Base-by-base conservation (phyloP, 2,888 invertebrate species). In the Aleiodes leptofemur region DNA sequence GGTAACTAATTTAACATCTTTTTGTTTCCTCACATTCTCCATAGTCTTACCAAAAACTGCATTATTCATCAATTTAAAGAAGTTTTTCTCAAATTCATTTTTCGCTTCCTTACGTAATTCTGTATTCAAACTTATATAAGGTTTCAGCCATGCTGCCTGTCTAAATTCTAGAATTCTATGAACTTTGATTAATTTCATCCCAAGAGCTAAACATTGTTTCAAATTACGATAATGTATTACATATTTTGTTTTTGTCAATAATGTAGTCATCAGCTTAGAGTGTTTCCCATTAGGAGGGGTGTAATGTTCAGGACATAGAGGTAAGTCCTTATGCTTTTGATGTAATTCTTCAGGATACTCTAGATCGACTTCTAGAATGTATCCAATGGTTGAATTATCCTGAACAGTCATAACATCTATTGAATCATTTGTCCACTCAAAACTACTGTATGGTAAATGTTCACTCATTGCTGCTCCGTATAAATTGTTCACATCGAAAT, bases 1-100 rank as follows among this genome's bases (percentile, higher is more conserved):
- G 4, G 84, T 86, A 23, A 86, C 66, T 38, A 87, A 72, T 73
- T 83, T 85, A 0, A 88, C 83, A 79, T 86, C 80, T 50, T 82
- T 84, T 66, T 83, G 77, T 74, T 85, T 85, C 75, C 85, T 80
- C 7, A 86, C 83, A 82, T 90, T 90, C 80, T 89, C 89, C 85
- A 90, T 90, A 13, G 73, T 69, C 66, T 76, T 73, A 4, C 69
- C 73, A 16, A 66, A 73, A 23, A 73, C 59, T 11, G 57, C 68
- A 16, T 73, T 73, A 16, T 73, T 73, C 48, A 73, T 57, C 4
- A 68, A 34, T 48, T 68, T 73, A 72, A 80, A 86, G 14, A 87
- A 84, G 72, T 84, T 78, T 85, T 87, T 74, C 84, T 23, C 86
- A 79, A 87, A 89, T 13, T 82, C 81, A 73, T 81, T 86, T 69